Conservation (phyloP, 2,113 vertebrate genomes). For the Tragelaphus buxtoni region DNA sequence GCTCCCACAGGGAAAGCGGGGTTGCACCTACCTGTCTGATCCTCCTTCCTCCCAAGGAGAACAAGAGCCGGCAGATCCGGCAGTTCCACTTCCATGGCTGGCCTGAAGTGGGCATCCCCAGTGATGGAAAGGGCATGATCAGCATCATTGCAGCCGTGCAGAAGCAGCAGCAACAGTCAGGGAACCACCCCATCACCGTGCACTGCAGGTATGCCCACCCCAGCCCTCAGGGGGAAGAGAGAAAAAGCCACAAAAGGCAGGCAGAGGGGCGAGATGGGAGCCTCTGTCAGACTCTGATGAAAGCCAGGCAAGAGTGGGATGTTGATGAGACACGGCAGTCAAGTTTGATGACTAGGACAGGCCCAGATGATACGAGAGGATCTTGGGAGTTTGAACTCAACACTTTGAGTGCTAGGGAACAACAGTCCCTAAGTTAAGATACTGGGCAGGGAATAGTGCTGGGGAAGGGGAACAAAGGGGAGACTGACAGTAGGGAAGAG, state of each 20-base stretch:
- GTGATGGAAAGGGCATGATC: constrained; percentile 98
- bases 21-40: neutral
- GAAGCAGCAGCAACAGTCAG: constrained; percentile 98
- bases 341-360: neutral
- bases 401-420: neutral
- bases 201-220: constrained; percentile 90
- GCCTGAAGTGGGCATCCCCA: constrained; percentile 97
- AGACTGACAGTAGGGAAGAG: neutral
- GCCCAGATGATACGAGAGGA: neutral
- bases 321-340: neutral
- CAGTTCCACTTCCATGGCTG: constrained; percentile 99
- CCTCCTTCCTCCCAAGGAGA: constrained; percentile 84
- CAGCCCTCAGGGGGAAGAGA: neutral
- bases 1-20: neutral
- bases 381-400: neutral
- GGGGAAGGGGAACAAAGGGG: neutral
- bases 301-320: neutral
- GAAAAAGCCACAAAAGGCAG: neutral
- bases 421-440: neutral
- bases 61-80: constrained; percentile 93
- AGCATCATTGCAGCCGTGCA: constrained; percentile 97
- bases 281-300: neutral
- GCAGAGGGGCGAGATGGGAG: neutral
- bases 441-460: neutral
- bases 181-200: constrained; percentile 98